These are phyloP conservation scores for Phyllostomus hastatus DNA, from an alignment of 2,113 vertebrate genomes.

Conservation along the genomic window DNA sequence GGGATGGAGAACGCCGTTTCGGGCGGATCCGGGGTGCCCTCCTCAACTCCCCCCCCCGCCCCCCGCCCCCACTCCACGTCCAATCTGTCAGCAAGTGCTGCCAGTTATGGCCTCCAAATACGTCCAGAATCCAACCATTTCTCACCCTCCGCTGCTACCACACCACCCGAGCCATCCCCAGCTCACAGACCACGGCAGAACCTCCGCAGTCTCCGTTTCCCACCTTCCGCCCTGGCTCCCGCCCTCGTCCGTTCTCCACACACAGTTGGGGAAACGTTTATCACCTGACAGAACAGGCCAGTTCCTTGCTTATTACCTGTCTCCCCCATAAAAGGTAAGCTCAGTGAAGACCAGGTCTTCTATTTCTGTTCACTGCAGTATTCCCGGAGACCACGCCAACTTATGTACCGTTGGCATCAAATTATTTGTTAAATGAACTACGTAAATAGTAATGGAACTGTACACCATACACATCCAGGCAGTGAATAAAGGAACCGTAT, in stretches of 20 bases:
- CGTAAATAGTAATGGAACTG: neutral
- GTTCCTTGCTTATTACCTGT: neutral
- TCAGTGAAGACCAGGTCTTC: neutral
- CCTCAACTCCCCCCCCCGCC: neutral
- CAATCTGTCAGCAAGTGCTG: neutral
- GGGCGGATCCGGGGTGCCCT: neutral
- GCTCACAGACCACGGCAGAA: neutral
- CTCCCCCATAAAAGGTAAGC: neutral
- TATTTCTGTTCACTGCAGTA: neutral
- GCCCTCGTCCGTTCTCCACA: neutral
- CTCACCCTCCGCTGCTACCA: neutral
- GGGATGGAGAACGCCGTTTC: neutral
- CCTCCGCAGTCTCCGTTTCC: neutral
- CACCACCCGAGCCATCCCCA: neutral
- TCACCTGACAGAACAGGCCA: neutral
- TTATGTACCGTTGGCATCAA: neutral
- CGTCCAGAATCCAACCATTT: neutral
- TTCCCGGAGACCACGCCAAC: neutral
- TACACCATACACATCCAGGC: neutral
- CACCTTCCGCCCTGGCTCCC: neutral
- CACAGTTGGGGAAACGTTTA: neutral
- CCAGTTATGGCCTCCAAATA: neutral
- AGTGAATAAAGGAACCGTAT: neutral
- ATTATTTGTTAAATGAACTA: neutral
- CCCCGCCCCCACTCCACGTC: neutral